phyloP scores from a whole-genome alignment of 2,797 vertebrate genomes.

The Chelmon rostratus region DNA sequence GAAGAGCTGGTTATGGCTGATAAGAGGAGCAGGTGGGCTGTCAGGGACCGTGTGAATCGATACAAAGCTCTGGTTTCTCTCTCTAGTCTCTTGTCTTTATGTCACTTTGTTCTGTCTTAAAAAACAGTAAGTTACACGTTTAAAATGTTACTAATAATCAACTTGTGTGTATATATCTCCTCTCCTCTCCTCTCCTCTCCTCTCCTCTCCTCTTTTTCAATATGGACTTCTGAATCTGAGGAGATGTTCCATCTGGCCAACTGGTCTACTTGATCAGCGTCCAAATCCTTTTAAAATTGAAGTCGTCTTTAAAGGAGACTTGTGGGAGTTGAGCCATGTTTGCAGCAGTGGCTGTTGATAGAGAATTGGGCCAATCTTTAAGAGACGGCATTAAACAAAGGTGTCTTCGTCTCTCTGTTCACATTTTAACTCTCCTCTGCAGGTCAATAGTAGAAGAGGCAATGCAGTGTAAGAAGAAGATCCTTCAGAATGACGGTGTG shows the following conservation, averaged over 20 bases:
- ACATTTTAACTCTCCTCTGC: constrained; percentile 11
- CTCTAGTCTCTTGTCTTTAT: neutral
- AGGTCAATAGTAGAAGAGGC: constrained; percentile 91
- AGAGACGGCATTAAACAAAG: constrained; percentile 3
- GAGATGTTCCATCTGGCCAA: constrained; percentile 1
- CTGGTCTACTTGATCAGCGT: neutral
- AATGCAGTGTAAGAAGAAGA: constrained; percentile 92
- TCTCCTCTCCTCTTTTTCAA: neutral
- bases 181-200: neutral
- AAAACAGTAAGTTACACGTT: neutral
- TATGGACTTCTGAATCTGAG: neutral
- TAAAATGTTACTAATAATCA: neutral
- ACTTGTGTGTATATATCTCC: neutral
- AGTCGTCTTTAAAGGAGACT: constrained; percentile 6
- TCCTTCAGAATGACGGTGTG: constrained; percentile 92
- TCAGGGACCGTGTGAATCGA: neutral
- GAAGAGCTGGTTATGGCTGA: constrained; percentile 92
- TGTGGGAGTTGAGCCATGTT: neutral
- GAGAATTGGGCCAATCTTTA: constrained; percentile 1
- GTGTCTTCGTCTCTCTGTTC: neutral
- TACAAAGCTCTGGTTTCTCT: neutral
- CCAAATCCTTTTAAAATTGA: constrained; percentile 16
- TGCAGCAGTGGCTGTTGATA: constrained; percentile 3
- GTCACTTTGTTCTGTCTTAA: neutral
- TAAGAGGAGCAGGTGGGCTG: constrained; percentile 86